Base-by-base conservation (phyloP, 2,113 vertebrate genomes). In the Nibea albiflora region DNA sequence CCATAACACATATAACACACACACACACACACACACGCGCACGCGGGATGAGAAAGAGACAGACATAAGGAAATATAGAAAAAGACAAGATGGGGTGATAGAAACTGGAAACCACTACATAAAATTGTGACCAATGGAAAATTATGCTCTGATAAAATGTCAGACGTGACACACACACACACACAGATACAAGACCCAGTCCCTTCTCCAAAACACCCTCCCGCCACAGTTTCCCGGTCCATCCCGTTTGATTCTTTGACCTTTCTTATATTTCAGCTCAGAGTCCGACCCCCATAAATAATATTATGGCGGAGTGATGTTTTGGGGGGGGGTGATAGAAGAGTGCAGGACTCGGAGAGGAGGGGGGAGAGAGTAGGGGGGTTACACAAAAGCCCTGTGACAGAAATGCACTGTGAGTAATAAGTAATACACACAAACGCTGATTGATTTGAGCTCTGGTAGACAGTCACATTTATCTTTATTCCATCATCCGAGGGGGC, bases 401-500 rank as follows among this genome's bases (percentile, higher is more conserved):
- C 94, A 95, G 93, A 95, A 93, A 95, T 93, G 93, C 94, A 94
- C 93, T 87, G 93, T 90, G 94, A 95, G 94, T 93, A 94, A 95
- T 95, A 95, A 95, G 94, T 95, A 95, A 96, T 94, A 94, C 93
- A 95, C 94, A 95, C 95, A 92, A 94, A 94, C 90, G 70, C 91
- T 95, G 96, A 96, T 94, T 95, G 96, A 96, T 96, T 89, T 94
- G 90, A 94, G 94, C 86, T 85, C 84, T 67, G 74, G 89, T 88
- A 85, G 90, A 90, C 80, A 91, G 87, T 88, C 90, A 87, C 94
- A 95, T 96, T 95, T 92, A 94, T 96, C 95, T 95, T 94, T 94
- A 94, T 90, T 93, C 94, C 92, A 95, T 95, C 94, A 92, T 92
- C 93, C 73, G 11, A 88, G 78, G 86, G 85, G 82, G 90, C 88